phyloP scores from a whole-genome alignment of 1,140 invertebrate species.

The Macrobrachium nipponense region DNA sequence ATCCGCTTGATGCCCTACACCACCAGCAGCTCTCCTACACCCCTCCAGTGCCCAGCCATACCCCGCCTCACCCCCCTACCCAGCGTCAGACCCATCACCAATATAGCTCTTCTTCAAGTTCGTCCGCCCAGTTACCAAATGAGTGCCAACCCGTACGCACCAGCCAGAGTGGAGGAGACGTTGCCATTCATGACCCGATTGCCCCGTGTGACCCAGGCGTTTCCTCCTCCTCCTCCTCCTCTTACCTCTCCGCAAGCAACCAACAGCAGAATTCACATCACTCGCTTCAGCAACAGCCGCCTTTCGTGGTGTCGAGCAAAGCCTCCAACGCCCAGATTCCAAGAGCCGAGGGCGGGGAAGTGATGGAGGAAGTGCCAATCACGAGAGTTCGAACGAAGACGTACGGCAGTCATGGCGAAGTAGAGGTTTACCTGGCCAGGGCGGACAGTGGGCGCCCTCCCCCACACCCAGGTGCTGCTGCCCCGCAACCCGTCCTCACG shows the following conservation, averaged over 20 bases:
- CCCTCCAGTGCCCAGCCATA: background rate
- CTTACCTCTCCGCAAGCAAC: no score
- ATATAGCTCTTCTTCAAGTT: slow-evolving; percentile 39
- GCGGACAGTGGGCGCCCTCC: background rate
- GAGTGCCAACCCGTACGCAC: slow-evolving; percentile 46
- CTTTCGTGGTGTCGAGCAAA: no score
- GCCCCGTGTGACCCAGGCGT: background rate
- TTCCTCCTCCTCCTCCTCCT: background rate
- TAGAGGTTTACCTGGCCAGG: slow-evolving; percentile 52
- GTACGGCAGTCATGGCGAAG: slow-evolving; percentile 44
- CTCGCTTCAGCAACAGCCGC: no score
- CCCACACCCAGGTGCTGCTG: slow-evolving; percentile 2
- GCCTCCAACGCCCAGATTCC: background rate
- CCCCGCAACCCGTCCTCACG: slow-evolving; percentile 22
- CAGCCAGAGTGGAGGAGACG: slow-evolving; percentile 33
- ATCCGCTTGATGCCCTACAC: background rate
- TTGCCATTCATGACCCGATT: slow-evolving; percentile 36
- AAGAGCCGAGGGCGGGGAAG: background rate
- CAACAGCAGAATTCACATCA: no score
- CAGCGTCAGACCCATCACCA: slow-evolving; percentile 29
- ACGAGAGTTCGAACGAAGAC: slow-evolving; percentile 44
- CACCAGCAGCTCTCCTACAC: no score
- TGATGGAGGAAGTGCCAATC: background rate
- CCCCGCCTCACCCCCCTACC: slow-evolving; percentile 1
- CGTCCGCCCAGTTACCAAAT: slow-evolving; percentile 44